phyloP scores from a whole-genome alignment of 1,140 invertebrate genomes.

The Tyrophagus putrescentiae region DNA sequence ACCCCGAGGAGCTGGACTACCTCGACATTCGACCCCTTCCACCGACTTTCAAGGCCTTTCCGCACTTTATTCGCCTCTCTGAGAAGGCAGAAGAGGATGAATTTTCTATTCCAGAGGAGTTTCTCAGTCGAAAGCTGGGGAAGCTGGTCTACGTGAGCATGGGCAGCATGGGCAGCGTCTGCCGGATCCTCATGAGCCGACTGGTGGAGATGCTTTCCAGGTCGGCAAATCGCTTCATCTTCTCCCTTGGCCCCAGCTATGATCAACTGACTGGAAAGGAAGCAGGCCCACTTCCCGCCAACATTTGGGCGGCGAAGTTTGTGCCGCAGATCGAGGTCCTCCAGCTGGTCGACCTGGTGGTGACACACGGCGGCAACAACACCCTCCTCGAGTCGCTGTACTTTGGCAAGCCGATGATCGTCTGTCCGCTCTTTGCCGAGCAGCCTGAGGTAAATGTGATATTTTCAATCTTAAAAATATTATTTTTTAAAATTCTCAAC shows the following conservation, averaged over 20 bases:
- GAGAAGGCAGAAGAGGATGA: background rate
- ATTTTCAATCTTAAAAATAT: background rate
- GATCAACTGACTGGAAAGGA: constrained; percentile 3
- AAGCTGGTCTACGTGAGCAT: constrained; percentile 21
- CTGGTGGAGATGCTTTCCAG: constrained; percentile 7
- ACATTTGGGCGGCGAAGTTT: constrained; percentile 5
- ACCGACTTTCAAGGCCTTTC: background rate
- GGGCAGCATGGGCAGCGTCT: constrained; percentile 24
- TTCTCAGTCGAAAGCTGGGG: background rate
- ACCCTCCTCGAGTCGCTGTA: constrained; percentile 14
- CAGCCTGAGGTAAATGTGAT: constrained; percentile 5
- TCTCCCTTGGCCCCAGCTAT: background rate
- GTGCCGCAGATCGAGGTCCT: constrained; percentile 6
- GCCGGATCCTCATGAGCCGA: constrained; percentile 19
- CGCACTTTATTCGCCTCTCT: constrained; percentile 17
- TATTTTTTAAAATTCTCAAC: background rate
- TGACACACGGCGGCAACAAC: constrained; percentile 21
- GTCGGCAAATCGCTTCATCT: constrained; percentile 18
- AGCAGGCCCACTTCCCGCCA: constrained; percentile 24
- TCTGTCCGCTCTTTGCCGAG: constrained; percentile 18
- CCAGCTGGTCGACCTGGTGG: constrained; percentile 16
- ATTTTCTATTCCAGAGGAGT: constrained; percentile 14
- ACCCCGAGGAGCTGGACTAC: constrained; percentile 23
- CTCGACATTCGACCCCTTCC: constrained; percentile 5
- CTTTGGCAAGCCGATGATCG: constrained; percentile 18